Base-by-base conservation (phyloP, 2,797 vertebrate genomes). In the Mormyrus hasselquistii region DNA sequence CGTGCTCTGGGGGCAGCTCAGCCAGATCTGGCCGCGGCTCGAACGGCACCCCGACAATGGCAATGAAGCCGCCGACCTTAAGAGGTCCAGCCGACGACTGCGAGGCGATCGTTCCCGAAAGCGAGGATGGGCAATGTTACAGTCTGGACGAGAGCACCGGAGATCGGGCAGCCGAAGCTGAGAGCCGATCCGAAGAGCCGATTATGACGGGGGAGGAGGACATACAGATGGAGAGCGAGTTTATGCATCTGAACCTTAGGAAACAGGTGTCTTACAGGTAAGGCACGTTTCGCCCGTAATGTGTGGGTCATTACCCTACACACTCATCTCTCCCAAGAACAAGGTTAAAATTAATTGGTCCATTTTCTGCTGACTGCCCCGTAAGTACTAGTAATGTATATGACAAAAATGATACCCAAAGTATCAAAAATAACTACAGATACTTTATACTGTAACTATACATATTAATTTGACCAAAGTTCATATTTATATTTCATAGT, bases 241-340 rank as follows among this genome's bases (percentile, higher is more conserved):
- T 86, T 34, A 7, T 14, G 50, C 49, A 53, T 16, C 84, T 38
- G 14, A 86, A 55, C 84, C 47, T 86, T 52, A 55, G 84, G 84
- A 86, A 86, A 53, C 84, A 55, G 84, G 84, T 86, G 84, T 86
- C 84, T 53, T 86, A 86, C 84, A 86, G 84, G 84, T 86, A 86
- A 34, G 84, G 84, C 14, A 29, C 50, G 84, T 14, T 16, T 55
- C 25, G 4, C 25, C 12, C 1, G 14, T 79, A 34, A 38, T 16
- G 12, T 41, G 34, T 52, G 19, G 8, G n/a, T 84, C 25, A 29
- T 29, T 29, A 29, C 25, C 25, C 25, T 29, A 29, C 25, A 29
- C 25, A 79, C 8, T 62, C 73, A 14, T 7, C 41, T 49, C 41
- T 25, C 82, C 22, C 47, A 49, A 83, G 14, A 41, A 49, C n/a